Evolutionary conservation across 2,113 vertebrate species (phyloP), one percentile per base, ranked within the genome.

Genomic region (Prionailurus bengalensis): DNA sequence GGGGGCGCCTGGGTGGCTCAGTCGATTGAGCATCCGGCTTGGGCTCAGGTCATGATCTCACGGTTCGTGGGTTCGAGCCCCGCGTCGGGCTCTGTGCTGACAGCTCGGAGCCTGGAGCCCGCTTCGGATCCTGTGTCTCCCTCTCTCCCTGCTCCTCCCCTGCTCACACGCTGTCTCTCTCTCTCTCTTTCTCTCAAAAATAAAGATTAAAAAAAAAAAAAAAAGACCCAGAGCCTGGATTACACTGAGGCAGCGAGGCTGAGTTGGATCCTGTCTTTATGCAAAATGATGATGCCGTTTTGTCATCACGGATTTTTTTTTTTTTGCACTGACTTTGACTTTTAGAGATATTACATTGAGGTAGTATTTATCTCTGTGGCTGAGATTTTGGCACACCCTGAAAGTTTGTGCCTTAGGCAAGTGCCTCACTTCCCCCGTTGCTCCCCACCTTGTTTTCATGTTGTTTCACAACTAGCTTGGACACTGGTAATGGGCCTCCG

Each of bases 331-430:
- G 42, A 45, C 42, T 7, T 78, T 63, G 16, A 66, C 51, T 88
- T 65, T 88, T 71, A 58, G 53, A 96, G 88, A 84, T 39, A 85
- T 21, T 80, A 14, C 2, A 58, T 89, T 48, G 81, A 74, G 4
- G 82, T 63, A 55, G 14, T 17, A 66, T 78, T 96, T 79, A 86
- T 29, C 65, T 96, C 84, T 65, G 85, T 93, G n/a, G 33, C 27
- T 81, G 70, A 70, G 65, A 85, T 76, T 94, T 95, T 48, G 19
- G 21, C 63, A 8, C 2, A 74, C 21, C 42, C n/a, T 78, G 88
- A 71, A 51, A 89, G 71, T 71, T 85, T 85, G 11, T 55, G 17
- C 36, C 5, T 4, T 31, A 81, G 25, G 4, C 13, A 55, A 80
- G 29, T 70, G 9, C 2, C 27, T 93, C 25, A 23, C 70, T 90